Base-by-base conservation (phyloP, 2,113 vertebrate genomes). In the Mungos mungo region DNA sequence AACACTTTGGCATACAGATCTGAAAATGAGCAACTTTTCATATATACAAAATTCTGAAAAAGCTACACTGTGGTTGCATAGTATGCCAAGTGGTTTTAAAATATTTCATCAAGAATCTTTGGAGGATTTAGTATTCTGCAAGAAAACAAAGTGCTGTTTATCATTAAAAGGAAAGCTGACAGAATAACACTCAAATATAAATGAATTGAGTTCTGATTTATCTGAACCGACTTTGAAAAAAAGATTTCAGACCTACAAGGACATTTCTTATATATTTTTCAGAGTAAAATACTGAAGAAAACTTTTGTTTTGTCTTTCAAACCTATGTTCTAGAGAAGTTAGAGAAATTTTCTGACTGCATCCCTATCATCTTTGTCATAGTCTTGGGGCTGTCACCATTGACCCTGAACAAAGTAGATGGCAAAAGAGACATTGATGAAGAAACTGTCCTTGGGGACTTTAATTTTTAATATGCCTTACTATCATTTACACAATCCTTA, bases 41-140 rank as follows among this genome's bases (percentile, higher is more conserved):
- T 52, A 35, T 65, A 10, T 76, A 66, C 18, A 80, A 47, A 80
- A 54, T 35, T 93, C 57, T 83, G 60, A 68, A 90, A 85, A 91
- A 87, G 29, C 6, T 35, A 87, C 6, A 21, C 3, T 5, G 57
- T 38, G 31, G 3, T 19, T 77, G 10, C 5, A 15, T 79, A 63
- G 31, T 92, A 7, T 66, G 27, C 25, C 87, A 18, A 82, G 25
- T 52, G n/a, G 19, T 50, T 87, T 92, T 45, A 52, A 93, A 84
- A 63, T 76, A 45, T 9, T 79, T 66, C 35, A 65, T 80, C 33
- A 65, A 88, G 45, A 60, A 79, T 80, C 27, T 95, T 93, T 47
- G 16, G 96, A 95, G 31, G 1, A 60, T 76, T 90, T 90, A 91
- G 0, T 96, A 57, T 83, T 95, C 85, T 95, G 29, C n/a, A 47